Percentiles rank a stretch among this genome's conserved stretches.
phyloP scores from a whole-genome alignment of 2,888 invertebrate genomes.

The Argynnis bischoffii region DNA sequence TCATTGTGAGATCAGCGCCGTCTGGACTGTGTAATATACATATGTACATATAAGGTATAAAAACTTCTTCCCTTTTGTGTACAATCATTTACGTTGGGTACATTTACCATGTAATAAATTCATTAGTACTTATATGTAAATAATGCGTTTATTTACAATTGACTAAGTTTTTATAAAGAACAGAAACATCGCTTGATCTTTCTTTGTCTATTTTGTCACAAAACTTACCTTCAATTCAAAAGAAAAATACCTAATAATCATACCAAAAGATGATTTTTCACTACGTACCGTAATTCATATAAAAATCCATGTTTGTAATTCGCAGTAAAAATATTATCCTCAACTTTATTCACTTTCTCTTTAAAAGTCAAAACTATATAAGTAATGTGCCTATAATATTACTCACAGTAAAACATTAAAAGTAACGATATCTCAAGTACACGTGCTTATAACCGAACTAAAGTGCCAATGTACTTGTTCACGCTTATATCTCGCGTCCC shows the following conservation, averaged over 20 bases:
- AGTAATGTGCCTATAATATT: background rate
- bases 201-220: too few species aligned
- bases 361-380: background rate
- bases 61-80: slow-evolving; percentile 11
- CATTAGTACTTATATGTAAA: background rate
- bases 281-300: slow-evolving; percentile 12
- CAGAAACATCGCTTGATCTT: too few species aligned
- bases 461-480: slow-evolving; percentile 24
- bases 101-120: background rate
- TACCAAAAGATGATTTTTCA: background rate
- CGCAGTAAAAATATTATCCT: slow-evolving; percentile 13
- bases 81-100: background rate
- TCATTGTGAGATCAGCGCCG: slow-evolving; percentile 60
- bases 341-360: slow-evolving; percentile 7
- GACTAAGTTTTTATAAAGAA: background rate
- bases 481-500: slow-evolving; percentile 30
- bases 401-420: background rate
- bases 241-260: background rate
- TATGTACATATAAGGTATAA: background rate
- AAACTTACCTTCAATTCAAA: too few species aligned
- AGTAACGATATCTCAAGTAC: slow-evolving; percentile 16
- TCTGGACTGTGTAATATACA: slow-evolving; percentile 44
- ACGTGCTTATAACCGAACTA: slow-evolving; percentile 26
- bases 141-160: background rate
- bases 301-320: slow-evolving; percentile 3